Evolutionary conservation across 2,797 vertebrate genomes (phyloP).

Genomic region (Platyrinchus mystaceus): DNA sequence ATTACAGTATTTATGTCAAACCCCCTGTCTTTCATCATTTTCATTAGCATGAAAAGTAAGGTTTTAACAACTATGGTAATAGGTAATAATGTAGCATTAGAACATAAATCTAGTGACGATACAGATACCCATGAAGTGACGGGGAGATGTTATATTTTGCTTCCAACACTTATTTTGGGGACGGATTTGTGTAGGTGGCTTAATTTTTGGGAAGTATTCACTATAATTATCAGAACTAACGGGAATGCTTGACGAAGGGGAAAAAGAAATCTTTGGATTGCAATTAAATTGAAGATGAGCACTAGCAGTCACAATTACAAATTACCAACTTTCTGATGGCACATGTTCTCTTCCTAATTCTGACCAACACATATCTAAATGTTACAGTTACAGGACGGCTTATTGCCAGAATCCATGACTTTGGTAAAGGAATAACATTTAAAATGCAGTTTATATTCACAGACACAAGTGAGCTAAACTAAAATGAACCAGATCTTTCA

Average conservation of each 20-base stretch:
- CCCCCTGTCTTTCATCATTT: constrained; percentile 54
- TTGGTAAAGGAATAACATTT: background rate
- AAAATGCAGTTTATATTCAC: background rate
- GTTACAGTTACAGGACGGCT: background rate
- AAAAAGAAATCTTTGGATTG: background rate
- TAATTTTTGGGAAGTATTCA: constrained; percentile 1
- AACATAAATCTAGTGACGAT: constrained; percentile 53
- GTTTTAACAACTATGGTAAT: constrained; percentile 64
- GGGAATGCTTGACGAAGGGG: background rate
- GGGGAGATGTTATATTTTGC: constrained; percentile 3
- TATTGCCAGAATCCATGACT: background rate
- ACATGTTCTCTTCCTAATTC: fast-evolving
- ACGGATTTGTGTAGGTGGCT: constrained; percentile 15
- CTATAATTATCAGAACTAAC: constrained; percentile 5
- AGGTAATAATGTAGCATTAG: constrained; percentile 48
- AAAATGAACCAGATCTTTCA: background rate
- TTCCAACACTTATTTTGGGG: constrained; percentile 41
- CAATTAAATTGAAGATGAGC: background rate
- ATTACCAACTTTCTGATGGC: background rate
- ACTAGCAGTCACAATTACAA: background rate
- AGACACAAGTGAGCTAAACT: background rate
- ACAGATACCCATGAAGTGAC: constrained; percentile 2
- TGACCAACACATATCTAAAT: background rate
- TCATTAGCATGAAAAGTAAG: constrained; percentile 64
- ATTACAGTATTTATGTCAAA: constrained; percentile 64